A percentile compares a stretch with the other conserved stretches of the same genome.
Conservation (phyloP, 2,113 vertebrate genomes). For the Cephalopterus ornatus region DNA sequence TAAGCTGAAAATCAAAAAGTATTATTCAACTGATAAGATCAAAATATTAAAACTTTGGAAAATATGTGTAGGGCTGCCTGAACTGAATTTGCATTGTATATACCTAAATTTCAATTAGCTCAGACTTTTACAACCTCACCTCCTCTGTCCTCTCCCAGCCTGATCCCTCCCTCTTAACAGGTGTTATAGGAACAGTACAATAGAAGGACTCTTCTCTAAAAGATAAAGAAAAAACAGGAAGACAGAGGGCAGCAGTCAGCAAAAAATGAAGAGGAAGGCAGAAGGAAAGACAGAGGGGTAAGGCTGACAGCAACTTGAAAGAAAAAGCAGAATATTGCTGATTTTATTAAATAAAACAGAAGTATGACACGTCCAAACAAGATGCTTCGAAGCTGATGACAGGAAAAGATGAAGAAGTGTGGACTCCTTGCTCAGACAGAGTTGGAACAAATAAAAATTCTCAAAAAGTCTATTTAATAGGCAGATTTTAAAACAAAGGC, state of each 20-base stretch:
- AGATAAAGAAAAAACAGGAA: constrained; percentile 68
- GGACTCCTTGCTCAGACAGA: background rate
- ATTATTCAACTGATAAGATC: background rate
- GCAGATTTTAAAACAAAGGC: background rate
- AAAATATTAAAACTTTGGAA: background rate
- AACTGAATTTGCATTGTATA: background rate
- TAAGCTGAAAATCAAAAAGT: background rate
- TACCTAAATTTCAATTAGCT: constrained; percentile 42
- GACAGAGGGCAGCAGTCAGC: constrained; percentile 57
- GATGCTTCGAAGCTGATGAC: background rate
- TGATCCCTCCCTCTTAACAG: constrained; percentile 88
- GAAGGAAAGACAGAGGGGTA: constrained; percentile 45
- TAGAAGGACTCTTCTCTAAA: constrained; percentile 89
- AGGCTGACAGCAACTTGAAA: constrained; percentile 26
- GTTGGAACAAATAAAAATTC: background rate
- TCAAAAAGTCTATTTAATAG: background rate
- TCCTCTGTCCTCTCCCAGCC: constrained; percentile 86
- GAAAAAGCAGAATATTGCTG: constrained; percentile 21
- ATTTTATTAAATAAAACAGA: constrained; percentile 25
- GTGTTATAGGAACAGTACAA: constrained; percentile 90
- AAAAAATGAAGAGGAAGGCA: constrained; percentile 62
- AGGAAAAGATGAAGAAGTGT: background rate
- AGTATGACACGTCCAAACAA: background rate
- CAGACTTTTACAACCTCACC: constrained; percentile 79
- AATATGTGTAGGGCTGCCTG: background rate